Percentiles rank a stretch among this genome's conserved stretches.
phyloP scores from a whole-genome alignment of 2,797 vertebrate genomes.

The Chanos chanos region DNA sequence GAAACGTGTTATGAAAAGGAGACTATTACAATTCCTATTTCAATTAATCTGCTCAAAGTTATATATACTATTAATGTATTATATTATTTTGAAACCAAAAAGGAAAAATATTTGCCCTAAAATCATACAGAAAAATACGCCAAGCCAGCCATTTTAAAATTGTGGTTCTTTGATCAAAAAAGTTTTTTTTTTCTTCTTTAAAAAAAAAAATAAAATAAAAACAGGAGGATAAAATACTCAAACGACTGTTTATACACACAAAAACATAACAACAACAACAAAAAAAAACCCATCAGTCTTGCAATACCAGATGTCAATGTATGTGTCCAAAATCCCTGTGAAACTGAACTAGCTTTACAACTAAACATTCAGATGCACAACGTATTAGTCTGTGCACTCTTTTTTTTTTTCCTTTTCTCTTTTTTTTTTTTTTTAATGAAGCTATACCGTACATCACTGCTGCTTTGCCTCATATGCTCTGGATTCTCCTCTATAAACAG shows the following conservation, averaged over 20 bases:
- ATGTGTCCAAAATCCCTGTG: constrained; percentile 23
- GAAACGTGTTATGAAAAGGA: constrained; percentile 36
- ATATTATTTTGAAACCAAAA: constrained; percentile 21
- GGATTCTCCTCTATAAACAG: constrained; percentile 35
- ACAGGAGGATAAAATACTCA: constrained; percentile 25
- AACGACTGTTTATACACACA: constrained; percentile 18
- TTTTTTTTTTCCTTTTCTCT: no score
- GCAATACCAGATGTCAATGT: constrained; percentile 26
- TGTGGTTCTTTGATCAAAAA: not conserved
- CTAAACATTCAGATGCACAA: constrained; percentile 36
- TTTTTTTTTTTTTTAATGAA: no score
- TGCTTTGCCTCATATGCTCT: constrained; percentile 26
- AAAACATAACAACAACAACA: constrained; percentile 23
- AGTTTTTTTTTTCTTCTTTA: no score
- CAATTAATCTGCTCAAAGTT: constrained; percentile 30
- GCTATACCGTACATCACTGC: constrained; percentile 30
- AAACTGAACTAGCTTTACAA: constrained; percentile 18
- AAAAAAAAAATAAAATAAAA: no score
- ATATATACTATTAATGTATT: constrained; percentile 16
- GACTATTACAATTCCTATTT: constrained; percentile 31
- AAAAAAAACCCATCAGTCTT: constrained; percentile 27
- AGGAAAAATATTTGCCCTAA: no score
- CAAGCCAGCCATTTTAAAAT: constrained; percentile 4
- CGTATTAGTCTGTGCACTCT: constrained; percentile 20
- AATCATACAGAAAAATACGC: not conserved